Base-by-base conservation (phyloP, 2,113 vertebrate genomes). In the Neomonachus schauinslandi region DNA sequence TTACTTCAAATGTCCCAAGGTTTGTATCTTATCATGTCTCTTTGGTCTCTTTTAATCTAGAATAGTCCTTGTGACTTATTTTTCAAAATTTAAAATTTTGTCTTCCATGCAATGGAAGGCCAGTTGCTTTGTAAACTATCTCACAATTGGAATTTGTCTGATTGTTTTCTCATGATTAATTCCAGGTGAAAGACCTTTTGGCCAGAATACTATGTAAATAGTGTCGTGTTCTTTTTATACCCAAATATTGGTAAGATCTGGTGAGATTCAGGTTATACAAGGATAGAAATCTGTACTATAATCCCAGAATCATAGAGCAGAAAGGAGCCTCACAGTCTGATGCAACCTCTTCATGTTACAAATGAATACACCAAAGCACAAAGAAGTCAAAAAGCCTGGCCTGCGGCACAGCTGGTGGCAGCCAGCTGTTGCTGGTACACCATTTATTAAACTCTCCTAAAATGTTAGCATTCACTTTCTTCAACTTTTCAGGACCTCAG, bases 371-470 rank as follows among this genome's bases (percentile, higher is more conserved):
- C 8, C 1, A 33, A 69, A 39, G 12, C 18, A 57, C 24, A 7
- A 33, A 55, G 18, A 15, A 59, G n/a, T 72, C 22, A 11, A 8
- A 65, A n/a, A 21, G 67, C 11, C 46, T 0, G 2, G 26, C 36
- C 13, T 0, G 14, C 0, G 14, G 1, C 3, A n/a, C 1, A 28
- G 57, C 6, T 13, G 53, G 26, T 2, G 36, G 24, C 12, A 1
- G 7, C 19, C 12, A 33, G 24, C 71, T 79, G 31, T n/a, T 51
- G 61, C 81, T 6, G 12, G 18, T 2, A 14, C 28, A 24, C 16
- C 51, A 6, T 39, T 53, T 36, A 69, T 39, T 89, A 26, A 36
- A 46, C 51, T 74, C n/a, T 67, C 53, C 61, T 71, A 21, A 77
- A 49, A 77, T 33, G 42, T 71, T 85, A 53, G 12, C 36, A 7